These are phyloP conservation scores for Prunella strophiata DNA, from an alignment of 2,797 vertebrate genomes.

Conservation along the genomic window DNA sequence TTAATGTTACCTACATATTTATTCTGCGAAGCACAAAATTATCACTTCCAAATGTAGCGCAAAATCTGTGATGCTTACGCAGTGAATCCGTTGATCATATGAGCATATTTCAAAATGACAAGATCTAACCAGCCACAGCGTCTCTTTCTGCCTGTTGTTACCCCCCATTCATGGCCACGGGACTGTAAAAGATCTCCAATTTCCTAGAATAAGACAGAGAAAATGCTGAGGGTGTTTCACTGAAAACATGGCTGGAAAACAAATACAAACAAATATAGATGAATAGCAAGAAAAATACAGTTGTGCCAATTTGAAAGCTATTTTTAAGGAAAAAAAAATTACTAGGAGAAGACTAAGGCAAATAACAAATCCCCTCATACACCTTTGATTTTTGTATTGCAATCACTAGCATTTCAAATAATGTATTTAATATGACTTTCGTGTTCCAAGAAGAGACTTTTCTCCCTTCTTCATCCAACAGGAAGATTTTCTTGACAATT, in stretches of 20 bases:
- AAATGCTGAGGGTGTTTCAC: neutral
- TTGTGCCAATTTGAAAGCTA: neutral
- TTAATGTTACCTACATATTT: conserved; percentile 75
- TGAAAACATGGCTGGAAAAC: neutral
- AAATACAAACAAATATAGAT: neutral
- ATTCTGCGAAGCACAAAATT: conserved; percentile 70
- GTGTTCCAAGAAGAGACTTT: neutral
- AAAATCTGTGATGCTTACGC: conserved; percentile 87
- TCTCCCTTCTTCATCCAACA: neutral
- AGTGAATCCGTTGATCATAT: conserved; percentile 99
- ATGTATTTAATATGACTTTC: neutral
- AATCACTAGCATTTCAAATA: neutral
- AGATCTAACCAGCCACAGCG: conserved; percentile 98
- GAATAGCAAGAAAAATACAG: neutral
- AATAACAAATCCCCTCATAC: neutral
- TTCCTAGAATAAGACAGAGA: conserved; percentile 74
- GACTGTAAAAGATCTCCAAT: conserved; percentile 93
- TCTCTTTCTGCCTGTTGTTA: conserved; percentile 96
- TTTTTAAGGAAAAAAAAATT: neutral
- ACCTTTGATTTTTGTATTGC: neutral
- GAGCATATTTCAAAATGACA: conserved; percentile 93
- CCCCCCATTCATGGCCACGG: conserved; percentile 94
- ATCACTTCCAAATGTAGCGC: conserved; percentile 71
- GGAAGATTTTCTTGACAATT: neutral
- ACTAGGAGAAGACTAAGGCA: neutral